Evolutionary conservation across 2,888 invertebrate species (phyloP), one percentile per base, ranked within the genome.

Genomic region (Drosophila barbarae): DNA sequence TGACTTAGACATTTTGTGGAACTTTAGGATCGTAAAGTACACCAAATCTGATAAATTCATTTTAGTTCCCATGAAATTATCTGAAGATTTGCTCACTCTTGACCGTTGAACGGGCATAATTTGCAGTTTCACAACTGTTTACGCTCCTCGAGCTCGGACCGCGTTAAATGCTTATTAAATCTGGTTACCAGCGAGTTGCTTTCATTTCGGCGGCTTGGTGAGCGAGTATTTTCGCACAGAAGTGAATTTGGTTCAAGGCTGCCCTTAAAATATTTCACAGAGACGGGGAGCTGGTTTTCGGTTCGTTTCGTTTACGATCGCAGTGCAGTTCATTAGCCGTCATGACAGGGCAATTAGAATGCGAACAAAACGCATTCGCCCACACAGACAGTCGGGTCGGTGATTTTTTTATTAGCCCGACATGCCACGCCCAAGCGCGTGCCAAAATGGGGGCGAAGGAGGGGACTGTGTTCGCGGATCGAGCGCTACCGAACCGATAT

Each of bases 261-360:
- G 52, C 42, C 59, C 63, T 59, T 68, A 52, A 49, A 63, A 39
- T 51, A 46, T 57, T 68, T 59, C 36, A 52, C 64, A 47, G 53
- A 64, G 58, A 51, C 53, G 36, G 36, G 39, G 32, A 69, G 55
- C 73, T 50, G 57, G 50, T 47, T 66, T 50, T 23, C 56, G 49
- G 36, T 65, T 32, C 36, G 36, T 36, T 36, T 50, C 23, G 44
- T 57, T 77, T 74, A 73, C 67, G 60, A 59, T 56, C 41, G 8
- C 44, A 49, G 53, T 60, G 52, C 35, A 57, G 46, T 67, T 64
- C 46, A 61, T 69, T 69, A 69, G 63, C 57, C 57, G 47, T 34
- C 66, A 63, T 60, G 71, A 60, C 69, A 75, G 67, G 71, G 77
- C 72, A 72, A 78, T 77, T 75, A 80, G 81, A 79, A 83, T 69